Evolutionary conservation across 2,797 vertebrate genomes (phyloP).

Genomic region (Nannoperca obscura): DNA sequence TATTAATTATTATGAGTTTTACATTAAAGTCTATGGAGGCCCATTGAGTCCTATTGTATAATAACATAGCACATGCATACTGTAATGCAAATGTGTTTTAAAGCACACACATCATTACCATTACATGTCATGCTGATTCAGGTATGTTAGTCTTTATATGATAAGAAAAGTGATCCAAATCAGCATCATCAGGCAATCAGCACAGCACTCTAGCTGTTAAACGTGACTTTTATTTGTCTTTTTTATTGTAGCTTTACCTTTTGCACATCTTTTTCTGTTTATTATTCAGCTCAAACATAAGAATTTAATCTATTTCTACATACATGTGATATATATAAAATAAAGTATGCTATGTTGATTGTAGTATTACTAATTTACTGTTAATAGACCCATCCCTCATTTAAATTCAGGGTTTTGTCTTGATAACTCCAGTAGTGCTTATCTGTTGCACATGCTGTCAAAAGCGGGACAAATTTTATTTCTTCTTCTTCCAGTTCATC

Average conservation of each 20-base stretch:
- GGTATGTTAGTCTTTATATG: not conserved
- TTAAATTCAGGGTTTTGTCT: not conserved
- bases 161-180: no score
- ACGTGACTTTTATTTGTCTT: not conserved
- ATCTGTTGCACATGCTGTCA: not conserved
- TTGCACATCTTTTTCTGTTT: not conserved
- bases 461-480: not conserved
- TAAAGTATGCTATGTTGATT: not conserved
- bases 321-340: not conserved
- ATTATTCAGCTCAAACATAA: not conserved
- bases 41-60: not conserved
- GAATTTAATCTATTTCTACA: not conserved
- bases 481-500: slow-evolving; percentile 4
- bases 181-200: not conserved
- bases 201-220: not conserved
- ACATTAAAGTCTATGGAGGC: no score
- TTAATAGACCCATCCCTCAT: not conserved
- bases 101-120: not conserved
- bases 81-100: not conserved
- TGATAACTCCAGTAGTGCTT: not conserved
- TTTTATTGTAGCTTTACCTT: not conserved
- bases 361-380: not conserved
- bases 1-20: no score
- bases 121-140: not conserved
- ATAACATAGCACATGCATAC: no score